These are phyloP conservation scores for Ceyx margarethae DNA, from an alignment of 2,113 vertebrate genomes.

Conservation along the genomic window DNA sequence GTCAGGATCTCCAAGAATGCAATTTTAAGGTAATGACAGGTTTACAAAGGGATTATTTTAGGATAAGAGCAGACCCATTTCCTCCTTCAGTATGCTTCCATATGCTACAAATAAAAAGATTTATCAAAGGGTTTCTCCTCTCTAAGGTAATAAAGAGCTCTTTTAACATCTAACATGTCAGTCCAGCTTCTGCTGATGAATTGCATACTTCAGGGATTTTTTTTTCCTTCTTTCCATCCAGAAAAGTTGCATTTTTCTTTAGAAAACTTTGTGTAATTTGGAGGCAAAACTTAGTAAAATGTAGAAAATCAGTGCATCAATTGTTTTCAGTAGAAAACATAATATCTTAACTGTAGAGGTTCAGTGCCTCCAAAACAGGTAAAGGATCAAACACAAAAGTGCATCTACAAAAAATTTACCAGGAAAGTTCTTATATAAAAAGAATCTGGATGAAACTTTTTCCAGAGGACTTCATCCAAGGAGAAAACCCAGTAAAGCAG, in stretches of 20 bases:
- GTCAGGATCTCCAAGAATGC: not conserved
- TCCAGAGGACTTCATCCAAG: not conserved
- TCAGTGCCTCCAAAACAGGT: not conserved
- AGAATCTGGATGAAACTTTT: not conserved
- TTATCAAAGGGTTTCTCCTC: not conserved
- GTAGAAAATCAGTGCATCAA: not conserved
- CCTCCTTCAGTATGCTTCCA: not conserved
- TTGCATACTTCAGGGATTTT: not conserved
- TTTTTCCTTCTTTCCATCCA: not conserved
- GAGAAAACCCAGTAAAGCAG: not conserved
- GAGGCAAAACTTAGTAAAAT: not conserved
- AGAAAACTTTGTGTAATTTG: not conserved
- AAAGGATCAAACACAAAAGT: not conserved
- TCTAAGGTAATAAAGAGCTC: not conserved
- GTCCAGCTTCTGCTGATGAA: not conserved
- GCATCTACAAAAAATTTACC: not conserved
- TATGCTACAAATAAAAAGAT: not conserved
- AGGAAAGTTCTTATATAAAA: not conserved
- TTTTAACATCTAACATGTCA: not conserved
- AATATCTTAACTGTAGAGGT: not conserved
- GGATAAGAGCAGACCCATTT: not conserved
- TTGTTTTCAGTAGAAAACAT: not conserved
- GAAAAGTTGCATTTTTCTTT: not conserved
- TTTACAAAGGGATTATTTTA: conserved; percentile 33
- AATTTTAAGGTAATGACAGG: conserved; percentile 39